A percentile compares a stretch with the other conserved stretches of the same genome.
Conservation (phyloP, 1,140 invertebrate genomes). For the Drosophila rufa region DNA sequence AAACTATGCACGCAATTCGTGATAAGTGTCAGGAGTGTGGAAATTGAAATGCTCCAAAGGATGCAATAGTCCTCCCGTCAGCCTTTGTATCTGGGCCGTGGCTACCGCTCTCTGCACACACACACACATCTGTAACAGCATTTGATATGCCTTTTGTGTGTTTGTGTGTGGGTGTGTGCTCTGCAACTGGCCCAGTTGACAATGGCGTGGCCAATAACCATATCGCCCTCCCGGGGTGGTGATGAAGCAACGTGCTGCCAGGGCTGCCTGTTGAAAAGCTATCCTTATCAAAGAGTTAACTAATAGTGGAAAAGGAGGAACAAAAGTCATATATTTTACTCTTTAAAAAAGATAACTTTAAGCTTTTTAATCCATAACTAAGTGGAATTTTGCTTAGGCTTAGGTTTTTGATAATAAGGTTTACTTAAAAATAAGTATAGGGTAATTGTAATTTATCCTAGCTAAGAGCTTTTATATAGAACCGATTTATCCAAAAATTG, state of each 20-base stretch:
- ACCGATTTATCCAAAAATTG: constrained; percentile 2
- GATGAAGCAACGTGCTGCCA: constrained; percentile 6
- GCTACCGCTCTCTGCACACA: constrained; percentile 1
- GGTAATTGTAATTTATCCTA: not conserved
- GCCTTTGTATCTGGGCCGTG: constrained; percentile 14
- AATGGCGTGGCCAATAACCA: constrained; percentile 45
- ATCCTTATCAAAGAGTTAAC: not conserved
- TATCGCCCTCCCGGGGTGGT: constrained; percentile 14
- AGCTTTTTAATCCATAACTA: not conserved
- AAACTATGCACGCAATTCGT: constrained; percentile 48
- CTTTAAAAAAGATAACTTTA: not conserved
- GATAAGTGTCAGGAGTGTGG: constrained; percentile 59
- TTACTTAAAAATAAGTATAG: not conserved
- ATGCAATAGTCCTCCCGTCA: constrained; percentile 52
- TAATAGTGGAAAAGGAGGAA: not conserved
- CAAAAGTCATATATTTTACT: too few relatives aligned
- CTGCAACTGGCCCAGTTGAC: constrained; percentile 63
- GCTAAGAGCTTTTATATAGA: not conserved
- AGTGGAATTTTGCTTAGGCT: too few relatives aligned
- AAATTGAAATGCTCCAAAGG: constrained; percentile 71
- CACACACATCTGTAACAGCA: constrained; percentile 15
- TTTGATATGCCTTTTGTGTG: constrained; percentile 56
- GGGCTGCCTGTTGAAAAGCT: not conserved
- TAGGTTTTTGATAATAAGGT: too few relatives aligned
- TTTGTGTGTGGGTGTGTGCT: not conserved